Base-by-base conservation (phyloP, 1,140 invertebrate genomes). In the Habropoda laboriosa region DNA sequence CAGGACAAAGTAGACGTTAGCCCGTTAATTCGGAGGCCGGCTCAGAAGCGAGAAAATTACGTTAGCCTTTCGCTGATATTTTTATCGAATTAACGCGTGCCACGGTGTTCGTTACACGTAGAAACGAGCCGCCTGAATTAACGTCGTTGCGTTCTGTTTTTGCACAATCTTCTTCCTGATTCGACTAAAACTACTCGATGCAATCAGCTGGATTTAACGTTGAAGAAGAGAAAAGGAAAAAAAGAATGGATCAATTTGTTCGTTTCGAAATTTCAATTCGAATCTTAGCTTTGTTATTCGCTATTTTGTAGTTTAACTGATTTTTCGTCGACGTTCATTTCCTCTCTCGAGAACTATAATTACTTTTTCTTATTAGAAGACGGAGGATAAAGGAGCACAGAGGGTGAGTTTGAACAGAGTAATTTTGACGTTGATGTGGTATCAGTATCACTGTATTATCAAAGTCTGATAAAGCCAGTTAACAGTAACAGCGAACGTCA, bases 1-100 rank as follows among this genome's bases (percentile, higher is more conserved):
- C 24, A 24, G 51, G 60, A 57, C 35, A 76, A 76, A 67, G 74
- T 57, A 76, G 63, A 68, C 74, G 74, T 76, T 66, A 66, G 58
- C 60, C 35, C 72, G 60, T 75, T 68, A 67, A 76, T 76, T 57
- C 63, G 32, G 63, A 67, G 58, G 51, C 74, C 27, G 74, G 63
- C 51, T 68, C 63, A 68, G 40, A 68, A 45, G 51, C 63, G 51
- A 45, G 40, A 6, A 68, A 76, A 76, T 76, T 55, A 30, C 30
- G 63, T 76, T 76, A 76, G 49, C 74, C 51, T 57, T 68, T 57
- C 63, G 51, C 63, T 76, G 74, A 76, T 68, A 76, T 76, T 76
- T 76, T 76, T 57, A 68, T 68, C 40, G 24, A 76, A 76, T 76
- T 76, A 76, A 68, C 51, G 27, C 27, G 64, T 57, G 51, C 40